A percentile compares a stretch with the other conserved stretches of the same genome.
These are phyloP conservation scores for Polydrusus cervinus DNA, from an alignment of 2,888 invertebrate species.

Conservation along the genomic window DNA sequence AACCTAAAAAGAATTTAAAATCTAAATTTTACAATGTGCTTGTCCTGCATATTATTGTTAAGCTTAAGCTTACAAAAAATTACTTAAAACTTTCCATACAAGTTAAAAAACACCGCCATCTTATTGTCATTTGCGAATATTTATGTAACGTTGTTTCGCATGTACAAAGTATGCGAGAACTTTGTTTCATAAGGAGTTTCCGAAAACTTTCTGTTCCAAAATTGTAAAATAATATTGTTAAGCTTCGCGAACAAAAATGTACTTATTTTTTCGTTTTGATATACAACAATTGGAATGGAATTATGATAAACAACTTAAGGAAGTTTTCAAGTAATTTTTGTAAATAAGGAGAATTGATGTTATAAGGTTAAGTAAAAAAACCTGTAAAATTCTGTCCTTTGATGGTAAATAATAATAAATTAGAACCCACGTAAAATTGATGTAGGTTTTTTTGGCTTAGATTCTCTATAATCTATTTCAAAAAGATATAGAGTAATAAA, in stretches of 20 bases:
- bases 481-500: too few relatives aligned
- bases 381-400: background rate
- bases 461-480: too few relatives aligned
- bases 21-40: background rate
- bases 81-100: background rate
- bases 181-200: conserved; percentile 1
- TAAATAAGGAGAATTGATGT: background rate
- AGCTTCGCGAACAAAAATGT: background rate
- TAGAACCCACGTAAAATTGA: too few relatives aligned
- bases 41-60: background rate
- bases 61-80: background rate
- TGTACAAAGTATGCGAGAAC: background rate
- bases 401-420: background rate
- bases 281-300: background rate
- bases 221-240: conserved; percentile 10
- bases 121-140: conserved; percentile 14
- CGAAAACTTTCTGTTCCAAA: background rate
- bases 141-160: conserved; percentile 1
- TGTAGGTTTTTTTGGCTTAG: too few relatives aligned
- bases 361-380: conserved; percentile 1
- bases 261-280: conserved; percentile 5
- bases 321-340: background rate
- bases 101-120: conserved; percentile 3
- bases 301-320: background rate
- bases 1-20: background rate